A percentile compares a stretch with the other conserved stretches of the same genome.
Conservation (phyloP, 2,797 vertebrate genomes). For the Fratercula arctica region DNA sequence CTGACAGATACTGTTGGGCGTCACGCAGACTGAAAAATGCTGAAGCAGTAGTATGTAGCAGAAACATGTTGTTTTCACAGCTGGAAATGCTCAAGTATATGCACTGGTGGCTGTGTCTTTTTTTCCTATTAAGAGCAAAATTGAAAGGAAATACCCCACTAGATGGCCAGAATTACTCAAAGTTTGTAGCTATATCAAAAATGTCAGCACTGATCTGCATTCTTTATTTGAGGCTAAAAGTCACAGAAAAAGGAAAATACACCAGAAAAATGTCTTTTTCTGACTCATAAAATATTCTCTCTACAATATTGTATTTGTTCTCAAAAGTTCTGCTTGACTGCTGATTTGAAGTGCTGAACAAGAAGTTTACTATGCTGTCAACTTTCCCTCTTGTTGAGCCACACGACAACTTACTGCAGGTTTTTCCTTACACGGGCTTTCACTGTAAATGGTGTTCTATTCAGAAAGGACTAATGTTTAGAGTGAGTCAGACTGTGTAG, state of each 20-base stretch:
- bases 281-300: neutral
- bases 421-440: neutral
- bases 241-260: neutral
- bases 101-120: neutral
- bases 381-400: neutral
- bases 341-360: neutral
- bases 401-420: neutral
- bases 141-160: neutral
- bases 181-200: neutral
- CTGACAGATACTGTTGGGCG: neutral
- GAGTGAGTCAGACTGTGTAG: neutral
- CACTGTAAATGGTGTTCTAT: neutral
- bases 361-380: neutral
- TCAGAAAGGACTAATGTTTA: neutral
- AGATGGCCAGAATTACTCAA: neutral
- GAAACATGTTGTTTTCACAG: neutral
- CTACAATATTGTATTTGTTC: neutral
- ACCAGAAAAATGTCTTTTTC: neutral
- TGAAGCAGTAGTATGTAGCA: neutral
- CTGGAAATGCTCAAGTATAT: neutral
- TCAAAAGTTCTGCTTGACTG: neutral
- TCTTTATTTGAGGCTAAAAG: neutral
- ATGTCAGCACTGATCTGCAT: neutral
- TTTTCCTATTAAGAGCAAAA: neutral
- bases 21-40: neutral